Percentiles rank a stretch among this genome's conserved stretches.
Evolutionary conservation across 2,113 vertebrate genomes (phyloP).

Genomic region (Aphelocoma coerulescens): DNA sequence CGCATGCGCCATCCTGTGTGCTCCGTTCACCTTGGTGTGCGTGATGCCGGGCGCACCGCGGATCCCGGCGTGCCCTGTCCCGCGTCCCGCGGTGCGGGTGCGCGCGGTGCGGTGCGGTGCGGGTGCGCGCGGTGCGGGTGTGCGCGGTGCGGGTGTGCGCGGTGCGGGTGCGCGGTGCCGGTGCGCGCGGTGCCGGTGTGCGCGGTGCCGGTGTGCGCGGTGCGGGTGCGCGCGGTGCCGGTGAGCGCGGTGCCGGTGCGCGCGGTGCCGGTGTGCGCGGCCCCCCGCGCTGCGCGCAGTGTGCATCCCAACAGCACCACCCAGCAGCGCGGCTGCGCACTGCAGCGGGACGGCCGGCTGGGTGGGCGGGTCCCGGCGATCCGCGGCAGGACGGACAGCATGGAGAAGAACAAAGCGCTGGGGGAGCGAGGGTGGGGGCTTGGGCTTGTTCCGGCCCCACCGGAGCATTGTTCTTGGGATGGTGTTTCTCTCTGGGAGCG

Average conservation of each 20-base stretch:
- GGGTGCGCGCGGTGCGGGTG: background rate
- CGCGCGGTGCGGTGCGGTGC: background rate
- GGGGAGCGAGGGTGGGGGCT: rapidly evolving
- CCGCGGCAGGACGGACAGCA: rapidly evolving
- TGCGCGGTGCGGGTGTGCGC: too few species aligned
- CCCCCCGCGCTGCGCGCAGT: background rate
- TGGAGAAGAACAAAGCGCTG: background rate
- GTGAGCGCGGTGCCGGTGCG: too few species aligned
- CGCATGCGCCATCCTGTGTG: rapidly evolving
- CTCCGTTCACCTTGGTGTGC: rapidly evolving
- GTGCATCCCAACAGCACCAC: conserved; percentile 53
- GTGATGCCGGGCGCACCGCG: too few species aligned
- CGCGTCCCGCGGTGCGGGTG: background rate
- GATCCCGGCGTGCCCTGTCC: too few species aligned
- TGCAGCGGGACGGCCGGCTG: background rate
- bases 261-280: background rate
- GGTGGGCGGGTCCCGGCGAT: background rate
- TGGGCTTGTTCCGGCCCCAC: rapidly evolving
- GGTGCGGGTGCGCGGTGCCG: background rate
- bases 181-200: too few species aligned
- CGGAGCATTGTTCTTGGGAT: background rate
- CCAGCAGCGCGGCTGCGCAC: conserved; percentile 4
- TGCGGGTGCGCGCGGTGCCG: background rate
- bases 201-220: too few species aligned
- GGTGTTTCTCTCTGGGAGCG: rapidly evolving